phyloP scores from a whole-genome alignment of 2,888 invertebrate genomes.

The Andrena minutula region DNA sequence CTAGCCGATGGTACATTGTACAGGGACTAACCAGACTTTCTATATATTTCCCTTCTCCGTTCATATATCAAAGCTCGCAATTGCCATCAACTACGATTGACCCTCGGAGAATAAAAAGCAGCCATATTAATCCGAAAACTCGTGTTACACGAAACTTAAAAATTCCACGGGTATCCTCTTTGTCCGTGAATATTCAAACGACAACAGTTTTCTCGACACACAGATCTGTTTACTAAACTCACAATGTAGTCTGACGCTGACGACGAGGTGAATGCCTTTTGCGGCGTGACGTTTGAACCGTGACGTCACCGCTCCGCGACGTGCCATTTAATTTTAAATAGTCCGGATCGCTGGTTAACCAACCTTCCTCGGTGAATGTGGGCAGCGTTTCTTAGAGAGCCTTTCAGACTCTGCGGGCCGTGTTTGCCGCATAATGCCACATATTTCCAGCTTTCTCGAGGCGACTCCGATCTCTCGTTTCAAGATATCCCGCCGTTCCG shows the following conservation, averaged over 20 bases:
- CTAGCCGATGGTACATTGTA: slow-evolving; percentile 15
- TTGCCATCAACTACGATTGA: background rate
- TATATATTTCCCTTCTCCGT: background rate
- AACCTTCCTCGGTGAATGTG: slow-evolving; percentile 27
- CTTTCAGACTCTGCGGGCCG: slow-evolving; percentile 7
- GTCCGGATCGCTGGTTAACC: slow-evolving; percentile 37
- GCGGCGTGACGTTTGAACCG: slow-evolving; percentile 65
- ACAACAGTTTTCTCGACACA: background rate
- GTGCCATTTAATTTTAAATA: slow-evolving; percentile 72
- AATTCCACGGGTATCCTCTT: background rate
- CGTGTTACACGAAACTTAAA: background rate
- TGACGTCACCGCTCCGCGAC: slow-evolving; percentile 70
- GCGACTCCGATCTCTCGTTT: slow-evolving; percentile 2
- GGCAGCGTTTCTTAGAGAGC: slow-evolving; percentile 25
- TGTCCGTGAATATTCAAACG: background rate
- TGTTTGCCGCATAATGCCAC: slow-evolving; percentile 33
- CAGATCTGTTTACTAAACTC: slow-evolving; percentile 51
- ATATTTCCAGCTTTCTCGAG: slow-evolving; percentile 32
- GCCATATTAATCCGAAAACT: background rate
- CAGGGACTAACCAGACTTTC: background rate
- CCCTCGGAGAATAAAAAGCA: background rate
- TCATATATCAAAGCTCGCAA: background rate
- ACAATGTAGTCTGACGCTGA: slow-evolving; percentile 52
- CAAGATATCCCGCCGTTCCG: slow-evolving; percentile 19
- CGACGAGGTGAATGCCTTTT: slow-evolving; percentile 49